A percentile compares a stretch with the other conserved stretches of the same genome.
Conservation (phyloP, 2,113 vertebrate species). For the Maccullochella peelii region DNA sequence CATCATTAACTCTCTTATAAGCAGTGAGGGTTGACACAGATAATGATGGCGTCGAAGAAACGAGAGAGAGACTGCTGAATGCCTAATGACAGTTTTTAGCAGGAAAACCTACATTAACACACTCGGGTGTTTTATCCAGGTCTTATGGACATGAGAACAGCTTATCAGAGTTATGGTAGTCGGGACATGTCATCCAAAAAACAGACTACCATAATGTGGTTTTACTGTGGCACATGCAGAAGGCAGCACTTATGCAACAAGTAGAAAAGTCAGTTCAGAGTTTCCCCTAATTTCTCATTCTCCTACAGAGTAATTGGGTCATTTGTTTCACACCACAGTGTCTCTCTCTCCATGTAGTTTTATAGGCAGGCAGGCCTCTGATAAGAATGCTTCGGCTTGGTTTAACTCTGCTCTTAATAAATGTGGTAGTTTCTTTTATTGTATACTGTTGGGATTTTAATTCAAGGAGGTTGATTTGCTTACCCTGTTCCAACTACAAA, state of each 20-base stretch:
- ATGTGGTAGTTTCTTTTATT: background rate
- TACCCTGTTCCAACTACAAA: background rate
- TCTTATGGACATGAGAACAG: background rate
- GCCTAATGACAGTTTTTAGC: too few relatives aligned
- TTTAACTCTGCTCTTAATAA: background rate
- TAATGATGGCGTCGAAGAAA: too few relatives aligned
- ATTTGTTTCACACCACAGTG: conserved; percentile 16
- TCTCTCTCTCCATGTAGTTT: background rate
- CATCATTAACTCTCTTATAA: background rate
- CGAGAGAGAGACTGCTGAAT: too few relatives aligned
- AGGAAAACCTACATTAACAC: too few relatives aligned
- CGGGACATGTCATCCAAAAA: background rate
- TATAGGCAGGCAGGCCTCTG: background rate
- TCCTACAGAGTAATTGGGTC: conserved; percentile 13
- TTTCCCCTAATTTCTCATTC: conserved; percentile 17
- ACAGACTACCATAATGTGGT: background rate
- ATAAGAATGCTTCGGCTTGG: background rate
- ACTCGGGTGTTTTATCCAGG: background rate
- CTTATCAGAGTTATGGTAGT: background rate
- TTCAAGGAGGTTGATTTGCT: background rate
- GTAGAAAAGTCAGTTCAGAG: background rate
- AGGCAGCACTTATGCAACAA: background rate
- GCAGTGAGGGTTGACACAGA: too few relatives aligned
- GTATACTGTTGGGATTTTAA: background rate
- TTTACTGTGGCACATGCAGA: background rate